Percentiles rank a stretch among this genome's conserved stretches.
phyloP scores from a whole-genome alignment of 2,797 vertebrate species.

The Chanos chanos region DNA sequence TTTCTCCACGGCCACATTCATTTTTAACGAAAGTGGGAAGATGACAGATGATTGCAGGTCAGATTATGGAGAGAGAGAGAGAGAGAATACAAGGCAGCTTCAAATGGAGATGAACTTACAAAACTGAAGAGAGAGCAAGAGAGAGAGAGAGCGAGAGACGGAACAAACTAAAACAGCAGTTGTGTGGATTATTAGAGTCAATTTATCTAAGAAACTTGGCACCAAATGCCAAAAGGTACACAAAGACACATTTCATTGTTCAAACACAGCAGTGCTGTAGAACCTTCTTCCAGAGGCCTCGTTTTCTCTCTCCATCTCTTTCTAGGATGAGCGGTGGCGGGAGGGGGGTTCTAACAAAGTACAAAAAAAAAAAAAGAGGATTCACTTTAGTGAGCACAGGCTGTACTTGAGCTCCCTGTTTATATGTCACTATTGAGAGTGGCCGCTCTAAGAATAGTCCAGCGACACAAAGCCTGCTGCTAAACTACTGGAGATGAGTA shows the following conservation, averaged over 20 bases:
- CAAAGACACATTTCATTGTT: not conserved
- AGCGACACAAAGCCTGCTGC: slow-evolving; percentile 19
- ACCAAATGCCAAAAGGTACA: not conserved
- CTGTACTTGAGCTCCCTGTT: slow-evolving; percentile 30
- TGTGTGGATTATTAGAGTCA: no score
- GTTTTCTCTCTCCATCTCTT: slow-evolving; percentile 19
- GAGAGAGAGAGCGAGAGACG: no score
- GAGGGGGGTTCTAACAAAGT: no score
- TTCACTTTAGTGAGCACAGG: slow-evolving; percentile 30
- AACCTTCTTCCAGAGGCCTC: no score
- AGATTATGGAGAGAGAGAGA: not conserved
- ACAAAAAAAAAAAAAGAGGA: slow-evolving; percentile 10
- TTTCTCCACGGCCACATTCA: no score
- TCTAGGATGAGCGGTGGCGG: no score
- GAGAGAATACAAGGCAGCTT: slow-evolving; percentile 1
- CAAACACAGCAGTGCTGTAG: no score
- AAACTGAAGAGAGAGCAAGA: no score
- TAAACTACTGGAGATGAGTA: slow-evolving; percentile 5
- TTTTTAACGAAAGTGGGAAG: no score
- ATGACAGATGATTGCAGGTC: no score
- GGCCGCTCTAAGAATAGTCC: slow-evolving; percentile 37
- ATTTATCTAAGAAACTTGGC: no score
- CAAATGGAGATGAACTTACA: not conserved
- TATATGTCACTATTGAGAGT: slow-evolving; percentile 36
- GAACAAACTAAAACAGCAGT: not conserved